Conservation (phyloP, 1,140 invertebrate genomes). For the Hylaeus volcanicus region DNA sequence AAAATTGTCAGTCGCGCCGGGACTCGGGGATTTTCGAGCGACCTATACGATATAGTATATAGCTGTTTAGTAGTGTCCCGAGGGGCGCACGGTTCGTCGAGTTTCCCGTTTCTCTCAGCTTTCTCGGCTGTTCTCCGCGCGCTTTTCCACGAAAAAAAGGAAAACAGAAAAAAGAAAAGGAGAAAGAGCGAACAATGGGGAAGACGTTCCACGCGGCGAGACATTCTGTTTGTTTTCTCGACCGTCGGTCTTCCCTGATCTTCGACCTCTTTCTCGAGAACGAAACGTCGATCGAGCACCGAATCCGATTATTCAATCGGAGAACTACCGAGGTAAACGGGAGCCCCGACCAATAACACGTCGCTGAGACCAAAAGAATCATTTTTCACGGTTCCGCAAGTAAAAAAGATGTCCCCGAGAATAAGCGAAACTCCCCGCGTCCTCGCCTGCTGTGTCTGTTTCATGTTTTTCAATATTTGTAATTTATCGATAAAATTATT, state of each 20-base stretch:
- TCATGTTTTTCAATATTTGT: slow-evolving; percentile 82
- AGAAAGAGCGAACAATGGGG: not conserved
- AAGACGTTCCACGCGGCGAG: not conserved
- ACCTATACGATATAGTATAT: slow-evolving; percentile 50
- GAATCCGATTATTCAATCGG: not conserved
- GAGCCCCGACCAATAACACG: slow-evolving; percentile 36
- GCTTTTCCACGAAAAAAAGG: not conserved
- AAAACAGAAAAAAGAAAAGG: not conserved
- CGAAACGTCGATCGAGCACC: slow-evolving; percentile 14
- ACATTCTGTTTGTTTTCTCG: not conserved
- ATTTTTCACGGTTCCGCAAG: slow-evolving; percentile 57
- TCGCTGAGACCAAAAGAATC: slow-evolving; percentile 22
- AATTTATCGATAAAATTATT: slow-evolving; percentile 81
- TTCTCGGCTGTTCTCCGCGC: not conserved
- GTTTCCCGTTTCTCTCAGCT: slow-evolving; percentile 28
- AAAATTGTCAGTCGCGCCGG: slow-evolving; percentile 71
- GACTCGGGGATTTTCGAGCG: slow-evolving; percentile 64
- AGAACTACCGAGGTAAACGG: slow-evolving; percentile 16
- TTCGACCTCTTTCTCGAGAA: slow-evolving; percentile 3
- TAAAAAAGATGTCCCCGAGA: slow-evolving; percentile 40
- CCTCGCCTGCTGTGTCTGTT: slow-evolving; percentile 77
- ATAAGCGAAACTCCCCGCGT: slow-evolving; percentile 65
- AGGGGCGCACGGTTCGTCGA: slow-evolving; percentile 25
- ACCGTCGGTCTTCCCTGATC: not conserved
- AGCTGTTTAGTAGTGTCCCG: slow-evolving; percentile 49